Conservation (phyloP, 2,888 invertebrate species). For the Apamea monoglypha region DNA sequence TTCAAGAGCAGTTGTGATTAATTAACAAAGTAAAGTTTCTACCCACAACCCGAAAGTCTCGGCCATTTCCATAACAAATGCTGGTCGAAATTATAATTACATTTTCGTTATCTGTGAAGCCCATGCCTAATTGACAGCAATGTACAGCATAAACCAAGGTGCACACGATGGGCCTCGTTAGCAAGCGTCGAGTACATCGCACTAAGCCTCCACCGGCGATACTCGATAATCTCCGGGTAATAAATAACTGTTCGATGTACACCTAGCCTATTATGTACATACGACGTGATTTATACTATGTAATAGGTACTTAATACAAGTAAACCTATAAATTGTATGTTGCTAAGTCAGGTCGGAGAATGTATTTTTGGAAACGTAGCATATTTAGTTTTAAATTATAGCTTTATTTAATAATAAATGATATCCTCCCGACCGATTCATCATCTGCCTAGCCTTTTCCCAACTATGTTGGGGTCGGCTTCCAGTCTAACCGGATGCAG, state of each 20-base stretch:
- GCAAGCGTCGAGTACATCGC: conserved; percentile 32
- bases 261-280: conserved; percentile 33
- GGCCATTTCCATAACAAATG: neutral
- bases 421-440: too few relatives aligned
- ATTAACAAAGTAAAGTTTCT: neutral
- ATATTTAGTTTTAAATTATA: neutral
- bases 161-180: conserved; percentile 59
- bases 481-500: too few relatives aligned
- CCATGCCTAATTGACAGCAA: conserved; percentile 45
- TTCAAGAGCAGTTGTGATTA: neutral
- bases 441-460: too few relatives aligned
- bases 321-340: conserved; percentile 29
- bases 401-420: neutral
- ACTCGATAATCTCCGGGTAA: conserved; percentile 52
- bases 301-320: conserved; percentile 28
- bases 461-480: too few relatives aligned
- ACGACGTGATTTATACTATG: conserved; percentile 43
- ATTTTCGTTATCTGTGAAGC: conserved; percentile 3
- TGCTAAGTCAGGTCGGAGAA: neutral
- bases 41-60: neutral
- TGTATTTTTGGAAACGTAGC: conserved; percentile 20
- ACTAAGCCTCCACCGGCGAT: conserved; percentile 46
- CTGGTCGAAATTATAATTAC: neutral
- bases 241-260: conserved; percentile 52
- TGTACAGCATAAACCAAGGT: conserved; percentile 31